Conservation (phyloP, 2,797 vertebrate species). For the Cyprinella venusta region DNA sequence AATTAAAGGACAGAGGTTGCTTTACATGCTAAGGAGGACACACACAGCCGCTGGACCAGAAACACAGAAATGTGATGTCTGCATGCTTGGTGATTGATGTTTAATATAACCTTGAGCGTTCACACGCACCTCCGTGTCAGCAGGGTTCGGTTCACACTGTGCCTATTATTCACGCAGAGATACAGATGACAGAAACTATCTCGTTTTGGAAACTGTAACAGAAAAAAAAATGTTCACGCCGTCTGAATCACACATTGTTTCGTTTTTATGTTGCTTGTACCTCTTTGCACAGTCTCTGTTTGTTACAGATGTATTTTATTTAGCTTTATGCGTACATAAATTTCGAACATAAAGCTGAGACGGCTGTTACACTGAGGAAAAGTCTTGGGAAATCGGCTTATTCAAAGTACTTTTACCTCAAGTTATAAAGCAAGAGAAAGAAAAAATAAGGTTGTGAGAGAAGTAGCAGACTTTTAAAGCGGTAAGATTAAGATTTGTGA, state of each 20-base stretch:
- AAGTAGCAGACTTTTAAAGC: neutral
- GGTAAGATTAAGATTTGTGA: neutral
- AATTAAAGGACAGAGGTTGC: neutral
- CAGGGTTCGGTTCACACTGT: neutral
- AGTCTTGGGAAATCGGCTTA: neutral
- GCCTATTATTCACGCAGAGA: neutral
- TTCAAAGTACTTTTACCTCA: neutral
- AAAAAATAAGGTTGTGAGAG: neutral
- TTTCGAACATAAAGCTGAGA: neutral
- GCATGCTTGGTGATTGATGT: slow-evolving; percentile 31
- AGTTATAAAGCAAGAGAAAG: neutral
- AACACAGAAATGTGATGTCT: slow-evolving; percentile 14
- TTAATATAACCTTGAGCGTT: slow-evolving; percentile 17
- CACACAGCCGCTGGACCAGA: slow-evolving; percentile 18
- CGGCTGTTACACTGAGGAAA: neutral
- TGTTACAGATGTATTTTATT: neutral
- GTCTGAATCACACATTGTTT: neutral
- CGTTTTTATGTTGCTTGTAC: neutral
- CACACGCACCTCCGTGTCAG: neutral
- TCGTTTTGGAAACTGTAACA: neutral
- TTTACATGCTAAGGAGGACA: slow-evolving; percentile 26
- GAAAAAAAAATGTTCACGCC: neutral
- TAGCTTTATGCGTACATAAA: neutral
- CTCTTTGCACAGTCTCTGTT: neutral
- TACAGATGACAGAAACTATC: neutral